Evolutionary conservation across 1,140 invertebrate species (phyloP), one percentile per base, ranked within the genome.

Genomic region (Magallana angulata): DNA sequence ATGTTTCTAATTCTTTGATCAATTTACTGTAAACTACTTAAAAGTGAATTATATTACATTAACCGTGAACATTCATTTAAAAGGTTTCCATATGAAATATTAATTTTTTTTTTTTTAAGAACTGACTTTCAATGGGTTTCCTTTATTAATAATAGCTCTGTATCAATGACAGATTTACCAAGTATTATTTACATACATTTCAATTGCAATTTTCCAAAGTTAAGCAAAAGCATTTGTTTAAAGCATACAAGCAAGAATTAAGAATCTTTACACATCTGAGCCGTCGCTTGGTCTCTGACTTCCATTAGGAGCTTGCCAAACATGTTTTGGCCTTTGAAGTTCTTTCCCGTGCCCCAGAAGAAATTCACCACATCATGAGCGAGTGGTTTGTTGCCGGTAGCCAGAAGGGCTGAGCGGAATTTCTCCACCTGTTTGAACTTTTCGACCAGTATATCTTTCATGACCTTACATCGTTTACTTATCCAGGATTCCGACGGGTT

Each of bases 191-290:
- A 48, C 2, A 48, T 48, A 48, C 36, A 48, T 48, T 48, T 48
- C 36, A 48, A 48, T 4, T 48, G 36, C 36, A 48, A 48, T 48
- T 48, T 48, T 4, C 2, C 36, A 48, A 48, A 48, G 36, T 48
- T 48, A 48, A 48, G 36, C 36, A 48, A 48, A 48, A 48, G 36
- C 36, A 48, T 48, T 4, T 48, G 36, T 48, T 48, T 48, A 48
- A 48, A 48, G 64, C n/a, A 71, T 30, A 24, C 24, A 30, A 30
- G 24, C 24, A 76, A 76, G 36, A 4, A 36, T 11, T 30, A 76
- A 76, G 12, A 76, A 76, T 76, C 36, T 48, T 76, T 76, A 76
- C 68, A 76, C 68, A 76, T 76, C 24, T 76, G 68, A 76, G 68
- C 68, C 68, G 11, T 7, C 11, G 68, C 68, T 76, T 76, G 68